Conservation (phyloP, 2,797 vertebrate species). For the Vipera ursinii region DNA sequence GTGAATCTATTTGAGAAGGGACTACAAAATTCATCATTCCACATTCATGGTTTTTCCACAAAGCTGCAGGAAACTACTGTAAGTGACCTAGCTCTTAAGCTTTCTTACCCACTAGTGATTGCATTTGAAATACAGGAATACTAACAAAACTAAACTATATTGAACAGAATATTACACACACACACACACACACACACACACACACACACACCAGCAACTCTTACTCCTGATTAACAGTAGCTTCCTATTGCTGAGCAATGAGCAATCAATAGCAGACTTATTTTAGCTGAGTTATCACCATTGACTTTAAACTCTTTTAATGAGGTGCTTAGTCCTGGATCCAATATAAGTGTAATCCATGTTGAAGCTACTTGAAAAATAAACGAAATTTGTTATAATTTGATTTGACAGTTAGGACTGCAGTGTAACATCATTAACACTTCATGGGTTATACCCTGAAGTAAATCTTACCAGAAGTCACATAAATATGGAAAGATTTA, state of each 20-base stretch:
- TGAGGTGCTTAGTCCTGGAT: conserved; percentile 49
- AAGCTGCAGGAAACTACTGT: neutral
- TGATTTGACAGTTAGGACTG: conserved; percentile 66
- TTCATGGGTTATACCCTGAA: conserved; percentile 71
- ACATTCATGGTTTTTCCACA: neutral
- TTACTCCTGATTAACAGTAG: conserved; percentile 16
- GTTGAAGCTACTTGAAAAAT: conserved; percentile 65
- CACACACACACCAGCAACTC: neutral
- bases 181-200: neutral
- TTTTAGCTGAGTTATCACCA: conserved; percentile 51
- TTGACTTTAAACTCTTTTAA: conserved; percentile 45
- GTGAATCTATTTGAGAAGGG: neutral
- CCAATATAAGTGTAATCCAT: conserved; percentile 57
- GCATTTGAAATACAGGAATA: neutral
- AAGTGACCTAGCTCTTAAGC: neutral
- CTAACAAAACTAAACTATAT: conserved; percentile 29
- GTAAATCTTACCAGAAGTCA: conserved; percentile 70
- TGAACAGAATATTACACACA: neutral
- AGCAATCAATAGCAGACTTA: conserved; percentile 28
- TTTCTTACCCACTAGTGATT: conserved; percentile 19
- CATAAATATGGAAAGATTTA: conserved; percentile 72
- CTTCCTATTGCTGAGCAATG: conserved; percentile 21
- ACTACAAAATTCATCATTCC: neutral
- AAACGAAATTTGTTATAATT: conserved; percentile 62
- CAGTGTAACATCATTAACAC: conserved; percentile 69